A percentile compares a stretch with the other conserved stretches of the same genome.
These are phyloP conservation scores for Echiichthys vipera DNA, from an alignment of 2,797 vertebrate species.

Conservation along the genomic window DNA sequence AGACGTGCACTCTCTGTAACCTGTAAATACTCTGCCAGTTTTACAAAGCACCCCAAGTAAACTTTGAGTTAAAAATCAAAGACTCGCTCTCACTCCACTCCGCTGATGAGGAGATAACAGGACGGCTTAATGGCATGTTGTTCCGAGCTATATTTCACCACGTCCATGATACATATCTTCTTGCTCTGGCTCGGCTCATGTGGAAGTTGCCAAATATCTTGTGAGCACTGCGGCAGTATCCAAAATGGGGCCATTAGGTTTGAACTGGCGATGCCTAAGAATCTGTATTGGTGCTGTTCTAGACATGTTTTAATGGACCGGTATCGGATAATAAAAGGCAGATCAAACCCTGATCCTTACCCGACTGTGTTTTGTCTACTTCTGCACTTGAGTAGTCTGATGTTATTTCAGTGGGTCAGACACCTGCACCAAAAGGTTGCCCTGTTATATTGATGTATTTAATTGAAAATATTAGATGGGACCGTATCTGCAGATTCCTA, in stretches of 20 bases:
- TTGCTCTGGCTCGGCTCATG: background rate
- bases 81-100: background rate
- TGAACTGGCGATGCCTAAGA: background rate
- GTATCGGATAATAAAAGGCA: too few species aligned
- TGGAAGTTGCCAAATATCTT: slow-evolving; percentile 17
- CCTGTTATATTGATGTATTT: too few species aligned
- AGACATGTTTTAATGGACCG: background rate
- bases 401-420: background rate
- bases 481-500: too few species aligned
- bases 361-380: too few species aligned
- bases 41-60: background rate
- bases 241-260: background rate
- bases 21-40: slow-evolving; percentile 12
- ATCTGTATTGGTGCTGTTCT: background rate
- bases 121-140: background rate
- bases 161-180: background rate
- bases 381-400: background rate
- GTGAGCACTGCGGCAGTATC: background rate
- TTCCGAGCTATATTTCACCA: background rate
- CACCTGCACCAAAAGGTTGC: too few species aligned
- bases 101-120: background rate
- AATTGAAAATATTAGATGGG: background rate
- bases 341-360: too few species aligned
- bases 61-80: slow-evolving; percentile 7
- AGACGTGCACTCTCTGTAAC: slow-evolving; percentile 16